Conservation (phyloP, 2,113 vertebrate genomes). For the Gymnarchus niloticus region DNA sequence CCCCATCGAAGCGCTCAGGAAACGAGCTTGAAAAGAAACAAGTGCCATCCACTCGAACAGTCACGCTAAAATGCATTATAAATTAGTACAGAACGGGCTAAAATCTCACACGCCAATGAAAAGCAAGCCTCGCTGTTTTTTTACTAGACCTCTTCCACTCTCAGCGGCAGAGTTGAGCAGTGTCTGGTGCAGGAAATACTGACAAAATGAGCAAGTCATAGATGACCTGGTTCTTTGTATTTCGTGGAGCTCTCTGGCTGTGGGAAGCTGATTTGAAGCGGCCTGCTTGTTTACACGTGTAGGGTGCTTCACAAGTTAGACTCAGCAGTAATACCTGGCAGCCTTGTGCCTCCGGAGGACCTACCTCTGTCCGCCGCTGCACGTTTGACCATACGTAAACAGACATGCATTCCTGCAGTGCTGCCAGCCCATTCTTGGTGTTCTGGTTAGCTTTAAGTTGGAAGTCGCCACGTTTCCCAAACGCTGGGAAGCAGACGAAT, state of each 20-base stretch:
- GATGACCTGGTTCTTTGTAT: neutral
- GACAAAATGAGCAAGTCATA: neutral
- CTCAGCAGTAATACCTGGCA: neutral
- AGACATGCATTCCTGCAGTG: conserved; percentile 6
- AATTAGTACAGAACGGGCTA: conserved; percentile 9
- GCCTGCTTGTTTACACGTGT: neutral
- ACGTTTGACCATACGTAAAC: neutral
- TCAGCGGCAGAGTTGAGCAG: neutral
- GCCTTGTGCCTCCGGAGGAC: neutral
- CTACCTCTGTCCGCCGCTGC: neutral
- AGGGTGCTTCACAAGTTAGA: neutral
- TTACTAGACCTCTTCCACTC: neutral
- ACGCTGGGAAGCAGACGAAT: conserved; percentile 11
- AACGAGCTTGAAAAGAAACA: neutral
- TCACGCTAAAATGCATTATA: neutral
- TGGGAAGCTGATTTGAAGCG: neutral
- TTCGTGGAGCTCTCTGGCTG: neutral
- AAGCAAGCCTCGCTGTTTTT: neutral
- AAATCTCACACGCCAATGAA: neutral
- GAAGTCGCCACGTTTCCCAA: neutral
- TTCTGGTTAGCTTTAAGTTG: conserved; percentile 1
- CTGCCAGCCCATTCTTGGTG: neutral
- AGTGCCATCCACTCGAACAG: neutral
- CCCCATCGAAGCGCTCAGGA: conserved; percentile 7
- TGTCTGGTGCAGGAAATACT: neutral